Base-by-base conservation (phyloP, 2,113 vertebrate species). In the Hydropotes inermis region DNA sequence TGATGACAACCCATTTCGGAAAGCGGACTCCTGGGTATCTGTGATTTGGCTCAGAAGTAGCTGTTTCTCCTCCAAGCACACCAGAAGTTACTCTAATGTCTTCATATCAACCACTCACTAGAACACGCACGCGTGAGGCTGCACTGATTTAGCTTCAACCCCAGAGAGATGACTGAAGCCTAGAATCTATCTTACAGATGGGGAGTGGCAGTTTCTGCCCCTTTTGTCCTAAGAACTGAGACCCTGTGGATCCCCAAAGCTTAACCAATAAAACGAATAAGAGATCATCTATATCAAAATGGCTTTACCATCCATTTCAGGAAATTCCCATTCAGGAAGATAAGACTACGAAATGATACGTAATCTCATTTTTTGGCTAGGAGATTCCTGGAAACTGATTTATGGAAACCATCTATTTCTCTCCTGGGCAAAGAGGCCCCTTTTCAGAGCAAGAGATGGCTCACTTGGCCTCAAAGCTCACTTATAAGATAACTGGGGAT, bases 121-220 rank as follows among this genome's bases (percentile, higher is more conserved):
- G 3, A 0, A 52, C 36, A 33, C 0, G 0, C 79, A 30, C 1
- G 17, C 0, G 4, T 7, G 21, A 14, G 19, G 11, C 78, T 9
- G 61, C 33, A 33, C 19, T 2, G 50, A n/a, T 17, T 47, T 25
- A n/a, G 12, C 67, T 16, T 2, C 17, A 45, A 28, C 93, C 28
- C 45, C 10, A 1, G 55, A 52, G 13, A 9, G 4, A 33, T 1
- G 17, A 11, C 16, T 2, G 1, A 13, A 25, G 67, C 9, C 9
- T 7, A 52, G 27, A 5, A 9, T 50, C 89, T 2, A 5, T 5
- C 3, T 57, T 2, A 23, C 0, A 7, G 16, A 12, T 8, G 1
- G 8, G 23, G 45, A n/a, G 27, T 33, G n/a, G 45, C 87, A 12
- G 45, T 3, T 2, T 76, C 21, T 1, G 25, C 7, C 33, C 6